These are phyloP conservation scores for Desmodus rotundus DNA, from an alignment of 2,113 vertebrate species.

Conservation along the genomic window DNA sequence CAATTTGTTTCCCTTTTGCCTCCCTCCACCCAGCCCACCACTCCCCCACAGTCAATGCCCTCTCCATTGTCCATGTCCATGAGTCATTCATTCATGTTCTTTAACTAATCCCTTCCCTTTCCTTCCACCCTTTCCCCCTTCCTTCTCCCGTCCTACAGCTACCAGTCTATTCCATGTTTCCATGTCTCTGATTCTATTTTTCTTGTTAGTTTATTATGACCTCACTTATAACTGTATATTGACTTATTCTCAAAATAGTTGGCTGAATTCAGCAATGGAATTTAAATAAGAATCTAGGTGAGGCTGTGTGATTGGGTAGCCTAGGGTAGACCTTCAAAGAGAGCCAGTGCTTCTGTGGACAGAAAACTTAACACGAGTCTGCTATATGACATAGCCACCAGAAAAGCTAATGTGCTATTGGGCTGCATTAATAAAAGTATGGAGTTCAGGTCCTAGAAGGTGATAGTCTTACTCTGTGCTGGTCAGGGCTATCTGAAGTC, in stretches of 20 bases:
- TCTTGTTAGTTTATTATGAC: too few relatives aligned
- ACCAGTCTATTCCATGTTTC: too few relatives aligned
- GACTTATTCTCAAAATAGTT: slow-evolving; percentile 10
- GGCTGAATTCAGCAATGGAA: not conserved
- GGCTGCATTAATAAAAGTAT: not conserved
- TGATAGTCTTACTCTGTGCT: not conserved
- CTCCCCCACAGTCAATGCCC: too few relatives aligned
- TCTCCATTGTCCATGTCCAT: too few relatives aligned
- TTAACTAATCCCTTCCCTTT: too few relatives aligned
- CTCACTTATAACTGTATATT: not conserved
- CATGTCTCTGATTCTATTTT: too few relatives aligned
- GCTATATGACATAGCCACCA: not conserved
- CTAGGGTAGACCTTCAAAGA: not conserved
- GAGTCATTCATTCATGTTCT: too few relatives aligned
- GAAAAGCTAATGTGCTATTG: not conserved
- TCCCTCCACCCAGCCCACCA: too few relatives aligned
- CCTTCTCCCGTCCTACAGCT: too few relatives aligned
- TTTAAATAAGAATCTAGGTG: slow-evolving; percentile 17
- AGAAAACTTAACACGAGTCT: not conserved
- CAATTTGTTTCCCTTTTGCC: too few relatives aligned
- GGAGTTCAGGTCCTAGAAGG: not conserved
- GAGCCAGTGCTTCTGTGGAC: not conserved
- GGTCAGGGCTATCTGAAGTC: not conserved
- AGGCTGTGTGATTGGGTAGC: not conserved
- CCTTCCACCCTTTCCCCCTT: too few relatives aligned